Base-by-base conservation (phyloP, 1,140 invertebrate genomes). In the Rhagoletis pomonella region DNA sequence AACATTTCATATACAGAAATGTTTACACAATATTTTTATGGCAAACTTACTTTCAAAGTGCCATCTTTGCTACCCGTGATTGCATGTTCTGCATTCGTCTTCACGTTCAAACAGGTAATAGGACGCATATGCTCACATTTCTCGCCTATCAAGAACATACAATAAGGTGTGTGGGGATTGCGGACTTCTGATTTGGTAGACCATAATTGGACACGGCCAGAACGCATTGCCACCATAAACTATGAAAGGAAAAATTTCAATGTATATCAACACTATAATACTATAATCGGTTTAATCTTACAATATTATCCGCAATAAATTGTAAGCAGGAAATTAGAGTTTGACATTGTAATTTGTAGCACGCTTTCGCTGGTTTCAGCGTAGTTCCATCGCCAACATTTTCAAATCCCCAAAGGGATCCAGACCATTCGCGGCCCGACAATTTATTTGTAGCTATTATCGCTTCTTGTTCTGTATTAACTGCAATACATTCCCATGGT, bases 71-170 rank as follows among this genome's bases (percentile, higher is more conserved):
- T 67, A 12, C 87, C 88, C 5, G 88, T 89, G 1, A 65, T 55
- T 5, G 87, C 87, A 55, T 89, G 88, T 55, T 87, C 62, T 14
- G n/a, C 7, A 77, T 88, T 87, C 2, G 77, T 58, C 50, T 50
- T 58, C 39, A 39, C n/a, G 12, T 58, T 42, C 44, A 89, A 39
- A 60, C 85, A 86, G 19, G 55, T 85, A 42, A 89, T 85, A 5
- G 87, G 81, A 29, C 64, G 73, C 17, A 87, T 47, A 81, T 89
- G 88, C 47, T 89, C 88, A 85, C 65, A 86, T 65, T 87, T 85
- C 14, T 87, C 87, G 4, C 88, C 88, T 58, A 88, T 88, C n/a
- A 89, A 19, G 58, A 89, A 89, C 85, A 87, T 84, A 60, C 88
- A 88, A 39, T 89, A 89, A 1, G 88, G 88, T 87, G 85, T 89